Percentiles rank a stretch among this genome's conserved stretches.
These are phyloP conservation scores for Ladona fulva DNA, from an alignment of 1,140 invertebrate genomes.

Conservation along the genomic window DNA sequence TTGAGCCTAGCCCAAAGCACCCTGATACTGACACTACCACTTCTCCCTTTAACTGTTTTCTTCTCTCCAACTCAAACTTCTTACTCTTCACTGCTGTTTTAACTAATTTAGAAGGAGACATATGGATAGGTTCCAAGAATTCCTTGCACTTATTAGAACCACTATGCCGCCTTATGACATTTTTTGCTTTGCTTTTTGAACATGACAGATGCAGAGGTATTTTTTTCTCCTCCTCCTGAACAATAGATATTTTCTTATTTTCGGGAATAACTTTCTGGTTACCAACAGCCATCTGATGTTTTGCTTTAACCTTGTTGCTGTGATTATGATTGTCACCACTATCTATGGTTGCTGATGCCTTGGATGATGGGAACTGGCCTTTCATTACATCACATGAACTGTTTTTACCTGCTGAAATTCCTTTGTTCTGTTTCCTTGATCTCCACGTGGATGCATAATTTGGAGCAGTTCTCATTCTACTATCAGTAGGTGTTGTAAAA, in stretches of 20 bases:
- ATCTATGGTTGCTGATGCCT: too few species aligned
- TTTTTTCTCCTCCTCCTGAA: conserved; percentile 3
- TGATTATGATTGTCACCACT: too few species aligned
- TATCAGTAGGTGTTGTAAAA: conserved; percentile 55
- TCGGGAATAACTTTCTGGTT: conserved; percentile 14
- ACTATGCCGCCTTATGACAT: conserved; percentile 33
- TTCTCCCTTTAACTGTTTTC: conserved; percentile 32
- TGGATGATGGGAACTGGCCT: neutral
- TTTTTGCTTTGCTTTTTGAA: conserved; percentile 20
- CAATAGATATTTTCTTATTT: conserved; percentile 17
- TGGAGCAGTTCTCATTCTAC: conserved; percentile 44
- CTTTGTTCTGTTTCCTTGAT: conserved; percentile 30
- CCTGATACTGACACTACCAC: conserved; percentile 1
- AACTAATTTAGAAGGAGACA: conserved; percentile 53
- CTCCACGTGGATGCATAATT: conserved; percentile 43
- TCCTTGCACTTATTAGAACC: neutral
- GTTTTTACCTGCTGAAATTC: conserved; percentile 19
- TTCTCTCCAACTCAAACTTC: conserved; percentile 43
- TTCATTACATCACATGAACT: neutral
- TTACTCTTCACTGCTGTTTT: conserved; percentile 55
- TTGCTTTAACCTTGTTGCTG: neutral
- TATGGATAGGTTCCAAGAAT: conserved; percentile 25
- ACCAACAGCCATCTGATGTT: neutral
- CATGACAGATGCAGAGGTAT: conserved; percentile 17
- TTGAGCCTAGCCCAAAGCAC: neutral